A percentile compares a stretch with the other conserved stretches of the same genome.
Conservation (phyloP, 2,113 vertebrate genomes). For the Cyprinodon brontotheroides region DNA sequence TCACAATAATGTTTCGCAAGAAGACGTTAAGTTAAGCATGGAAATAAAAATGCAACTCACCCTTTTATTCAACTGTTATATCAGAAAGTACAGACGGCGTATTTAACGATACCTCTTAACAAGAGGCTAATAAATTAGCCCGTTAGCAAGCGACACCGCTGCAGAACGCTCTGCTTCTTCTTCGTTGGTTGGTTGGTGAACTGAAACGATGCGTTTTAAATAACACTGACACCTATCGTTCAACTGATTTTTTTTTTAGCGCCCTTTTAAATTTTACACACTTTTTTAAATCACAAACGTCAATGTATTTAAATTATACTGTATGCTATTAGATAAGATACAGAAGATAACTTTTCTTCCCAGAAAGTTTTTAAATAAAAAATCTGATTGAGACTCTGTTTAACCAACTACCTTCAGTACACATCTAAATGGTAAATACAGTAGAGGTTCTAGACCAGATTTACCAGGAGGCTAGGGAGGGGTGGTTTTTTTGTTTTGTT, state of each 20-base stretch:
- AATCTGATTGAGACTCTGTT: neutral
- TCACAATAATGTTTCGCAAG: accelerated
- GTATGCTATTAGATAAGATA: neutral
- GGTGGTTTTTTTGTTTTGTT: too few species aligned
- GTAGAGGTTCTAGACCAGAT: too few species aligned
- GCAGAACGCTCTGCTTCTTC: constrained; percentile 31
- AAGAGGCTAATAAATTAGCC: constrained; percentile 19
- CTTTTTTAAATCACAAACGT: neutral
- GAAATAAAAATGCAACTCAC: neutral
- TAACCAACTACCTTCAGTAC: neutral
- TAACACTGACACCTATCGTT: constrained; percentile 21
- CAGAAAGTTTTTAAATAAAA: neutral
- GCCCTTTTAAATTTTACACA: too few species aligned
- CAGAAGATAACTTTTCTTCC: neutral
- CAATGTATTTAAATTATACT: neutral
- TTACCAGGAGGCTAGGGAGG: too few species aligned
- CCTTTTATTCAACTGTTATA: neutral
- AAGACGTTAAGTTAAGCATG: accelerated
- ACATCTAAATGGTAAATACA: neutral
- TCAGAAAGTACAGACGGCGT: neutral
- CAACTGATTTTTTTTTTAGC: too few species aligned
- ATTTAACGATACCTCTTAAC: neutral
- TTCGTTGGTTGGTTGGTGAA: neutral
- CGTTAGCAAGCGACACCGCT: constrained; percentile 18
- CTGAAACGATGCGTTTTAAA: neutral